Conservation (phyloP, 2,888 invertebrate species). For the Melieria picta region DNA sequence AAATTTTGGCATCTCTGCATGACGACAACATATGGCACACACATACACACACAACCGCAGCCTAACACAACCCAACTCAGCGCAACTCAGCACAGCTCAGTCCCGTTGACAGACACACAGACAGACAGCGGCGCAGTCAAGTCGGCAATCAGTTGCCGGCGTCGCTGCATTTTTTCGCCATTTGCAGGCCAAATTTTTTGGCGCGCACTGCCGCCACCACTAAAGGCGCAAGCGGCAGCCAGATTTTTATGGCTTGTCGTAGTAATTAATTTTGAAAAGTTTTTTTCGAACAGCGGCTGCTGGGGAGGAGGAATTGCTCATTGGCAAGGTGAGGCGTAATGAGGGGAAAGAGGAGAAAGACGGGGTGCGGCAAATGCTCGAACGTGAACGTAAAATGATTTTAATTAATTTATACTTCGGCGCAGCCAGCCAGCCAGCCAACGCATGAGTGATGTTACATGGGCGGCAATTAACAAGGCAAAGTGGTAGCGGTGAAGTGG, state of each 20-base stretch:
- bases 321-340: not conserved
- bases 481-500: constrained; percentile 17
- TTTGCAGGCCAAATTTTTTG: not conserved
- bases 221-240: not conserved
- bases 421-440: not conserved
- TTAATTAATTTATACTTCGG: constrained; percentile 23
- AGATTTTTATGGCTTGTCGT: constrained; percentile 17
- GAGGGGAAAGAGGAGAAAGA: not conserved
- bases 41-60: no score
- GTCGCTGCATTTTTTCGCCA: not conserved
- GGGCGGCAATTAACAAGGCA: constrained; percentile 23
- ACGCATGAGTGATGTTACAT: constrained; percentile 17
- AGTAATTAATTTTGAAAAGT: constrained; percentile 25
- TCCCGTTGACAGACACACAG: no score
- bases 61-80: not conserved
- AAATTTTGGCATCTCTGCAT: constrained; percentile 3
- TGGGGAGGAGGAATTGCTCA: not conserved
- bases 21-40: not conserved
- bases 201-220: constrained; percentile 1
- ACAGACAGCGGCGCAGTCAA: not conserved
- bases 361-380: constrained; percentile 2
- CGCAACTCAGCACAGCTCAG: not conserved
- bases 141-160: not conserved
- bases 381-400: constrained; percentile 20
- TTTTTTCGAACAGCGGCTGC: not conserved